These are phyloP conservation scores for Vicugna pacos DNA, from an alignment of 2,113 vertebrate species.

Conservation along the genomic window DNA sequence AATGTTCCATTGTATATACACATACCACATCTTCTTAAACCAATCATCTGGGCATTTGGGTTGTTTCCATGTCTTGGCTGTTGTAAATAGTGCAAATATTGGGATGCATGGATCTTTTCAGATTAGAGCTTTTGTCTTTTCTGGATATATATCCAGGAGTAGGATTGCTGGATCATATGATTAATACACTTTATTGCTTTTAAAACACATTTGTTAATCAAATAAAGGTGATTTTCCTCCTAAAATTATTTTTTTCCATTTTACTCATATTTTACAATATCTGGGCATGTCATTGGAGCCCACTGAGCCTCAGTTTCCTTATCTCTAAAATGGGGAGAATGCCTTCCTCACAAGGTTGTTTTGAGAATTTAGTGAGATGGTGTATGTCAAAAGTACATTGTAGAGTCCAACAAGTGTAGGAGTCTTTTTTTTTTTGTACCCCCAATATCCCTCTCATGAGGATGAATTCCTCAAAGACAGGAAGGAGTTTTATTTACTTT, in stretches of 20 bases:
- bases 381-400: background rate
- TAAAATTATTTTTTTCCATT: background rate
- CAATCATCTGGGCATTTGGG: too few species aligned
- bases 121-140: too few species aligned
- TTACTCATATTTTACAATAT: constrained; percentile 33
- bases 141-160: too few species aligned
- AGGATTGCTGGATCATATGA: background rate
- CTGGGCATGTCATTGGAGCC: background rate
- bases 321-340: background rate
- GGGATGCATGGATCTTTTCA: too few species aligned
- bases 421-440: background rate
- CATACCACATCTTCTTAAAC: too few species aligned
- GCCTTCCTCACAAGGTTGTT: background rate
- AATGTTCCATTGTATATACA: too few species aligned
- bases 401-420: background rate
- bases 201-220: background rate
- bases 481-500: background rate
- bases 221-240: background rate
- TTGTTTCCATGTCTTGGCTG: too few species aligned
- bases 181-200: background rate
- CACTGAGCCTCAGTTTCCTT: background rate
- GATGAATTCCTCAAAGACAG: constrained; percentile 18
- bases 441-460: background rate
- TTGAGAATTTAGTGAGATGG: background rate
- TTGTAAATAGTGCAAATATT: too few species aligned